These are phyloP conservation scores for Penelope pileata DNA, from an alignment of 2,113 vertebrate genomes.

Conservation along the genomic window DNA sequence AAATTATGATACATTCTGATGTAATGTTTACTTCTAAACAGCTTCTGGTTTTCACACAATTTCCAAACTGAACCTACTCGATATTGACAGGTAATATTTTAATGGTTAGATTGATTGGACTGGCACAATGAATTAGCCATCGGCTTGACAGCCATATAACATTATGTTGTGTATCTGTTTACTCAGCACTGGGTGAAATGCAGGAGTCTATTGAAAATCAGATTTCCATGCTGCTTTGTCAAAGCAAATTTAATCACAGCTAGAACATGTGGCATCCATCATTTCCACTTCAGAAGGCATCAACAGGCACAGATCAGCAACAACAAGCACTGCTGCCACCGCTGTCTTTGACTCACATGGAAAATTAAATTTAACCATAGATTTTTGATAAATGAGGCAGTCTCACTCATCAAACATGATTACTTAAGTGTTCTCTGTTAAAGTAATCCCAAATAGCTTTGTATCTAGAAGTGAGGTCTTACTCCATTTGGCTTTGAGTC, in stretches of 20 bases:
- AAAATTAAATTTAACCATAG: slow-evolving; percentile 83
- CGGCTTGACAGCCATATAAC: slow-evolving; percentile 73
- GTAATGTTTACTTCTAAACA: slow-evolving; percentile 70
- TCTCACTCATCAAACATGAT: slow-evolving; percentile 72
- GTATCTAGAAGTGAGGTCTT: slow-evolving; percentile 44
- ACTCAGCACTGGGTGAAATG: slow-evolving; percentile 80
- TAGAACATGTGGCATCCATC: slow-evolving; percentile 81
- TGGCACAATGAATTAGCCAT: slow-evolving; percentile 79
- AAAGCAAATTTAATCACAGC: slow-evolving; percentile 85
- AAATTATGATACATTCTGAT: background rate
- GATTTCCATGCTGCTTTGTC: slow-evolving; percentile 83
- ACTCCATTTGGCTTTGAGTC: slow-evolving; percentile 60
- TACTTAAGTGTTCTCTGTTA: slow-evolving; percentile 77
- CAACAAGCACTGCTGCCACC: slow-evolving; percentile 67
- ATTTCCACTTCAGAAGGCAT: slow-evolving; percentile 83
- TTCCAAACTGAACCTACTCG: slow-evolving; percentile 66
- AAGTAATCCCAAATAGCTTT: slow-evolving; percentile 67
- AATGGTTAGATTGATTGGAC: slow-evolving; percentile 79
- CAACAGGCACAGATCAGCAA: slow-evolving; percentile 76
- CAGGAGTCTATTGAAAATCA: slow-evolving; percentile 83
- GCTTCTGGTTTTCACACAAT: slow-evolving; percentile 52
- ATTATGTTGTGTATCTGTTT: slow-evolving; percentile 81
- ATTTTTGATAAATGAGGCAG: slow-evolving; percentile 80
- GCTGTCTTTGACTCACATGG: slow-evolving; percentile 73
- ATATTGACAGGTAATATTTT: slow-evolving; percentile 80